These are phyloP conservation scores for Luehdorfia chinensis DNA, from an alignment of 1,140 invertebrate species.

Conservation along the genomic window DNA sequence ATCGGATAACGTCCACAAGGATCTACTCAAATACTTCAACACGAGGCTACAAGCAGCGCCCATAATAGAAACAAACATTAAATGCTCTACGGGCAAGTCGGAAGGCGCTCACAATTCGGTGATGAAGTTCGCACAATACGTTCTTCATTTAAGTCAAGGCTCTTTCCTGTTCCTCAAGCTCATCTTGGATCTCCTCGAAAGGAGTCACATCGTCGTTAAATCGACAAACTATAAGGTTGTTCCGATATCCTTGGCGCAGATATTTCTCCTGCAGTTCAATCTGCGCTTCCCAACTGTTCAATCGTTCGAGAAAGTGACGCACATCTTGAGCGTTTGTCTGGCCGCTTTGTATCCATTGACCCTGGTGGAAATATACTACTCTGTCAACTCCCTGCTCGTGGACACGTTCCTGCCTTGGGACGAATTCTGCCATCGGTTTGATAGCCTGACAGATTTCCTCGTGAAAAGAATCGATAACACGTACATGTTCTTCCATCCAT, in stretches of 20 bases:
- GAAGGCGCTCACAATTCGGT: constrained; percentile 81
- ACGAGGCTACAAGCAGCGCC: constrained; percentile 87
- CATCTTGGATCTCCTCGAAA: constrained; percentile 94
- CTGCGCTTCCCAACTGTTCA: constrained; percentile 92
- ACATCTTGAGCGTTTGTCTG: constrained; percentile 92
- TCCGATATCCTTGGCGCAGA: constrained; percentile 93
- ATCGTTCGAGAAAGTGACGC: constrained; percentile 92
- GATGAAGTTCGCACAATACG: constrained; percentile 90
- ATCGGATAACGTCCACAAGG: constrained; percentile 87
- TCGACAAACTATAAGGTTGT: constrained; percentile 95
- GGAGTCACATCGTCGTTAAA: constrained; percentile 95
- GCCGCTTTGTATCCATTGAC: constrained; percentile 94
- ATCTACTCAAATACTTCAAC: constrained; percentile 92
- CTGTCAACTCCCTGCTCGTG: constrained; percentile 90
- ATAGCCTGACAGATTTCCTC: constrained; percentile 89
- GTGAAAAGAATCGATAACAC: constrained; percentile 93
- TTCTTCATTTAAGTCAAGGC: constrained; percentile 89
- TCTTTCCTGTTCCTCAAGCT: constrained; percentile 95
- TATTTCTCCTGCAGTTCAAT: constrained; percentile 96
- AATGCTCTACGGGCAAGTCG: constrained; percentile 82
- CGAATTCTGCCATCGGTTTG: constrained; percentile 92
- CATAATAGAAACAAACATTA: constrained; percentile 91
- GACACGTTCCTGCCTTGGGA: constrained; percentile 90
- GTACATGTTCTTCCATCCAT: constrained; percentile 98
- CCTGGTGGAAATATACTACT: constrained; percentile 94